A percentile compares a stretch with the other conserved stretches of the same genome.
Evolutionary conservation across 2,888 invertebrate genomes (phyloP).

Genomic region (Drosophila ezoana): DNA sequence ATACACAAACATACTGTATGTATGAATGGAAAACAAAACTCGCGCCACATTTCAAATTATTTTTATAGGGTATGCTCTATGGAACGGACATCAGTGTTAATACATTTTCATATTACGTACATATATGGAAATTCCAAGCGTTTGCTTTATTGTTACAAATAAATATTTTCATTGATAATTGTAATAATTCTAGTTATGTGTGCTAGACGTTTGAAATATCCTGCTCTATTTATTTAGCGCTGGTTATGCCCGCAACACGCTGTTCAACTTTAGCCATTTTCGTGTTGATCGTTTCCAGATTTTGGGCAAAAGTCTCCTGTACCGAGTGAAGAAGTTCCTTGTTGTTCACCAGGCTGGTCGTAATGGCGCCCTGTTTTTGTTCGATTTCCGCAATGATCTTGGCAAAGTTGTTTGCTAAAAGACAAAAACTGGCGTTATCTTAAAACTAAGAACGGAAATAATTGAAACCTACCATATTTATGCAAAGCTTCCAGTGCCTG

Average conservation of each 20-base stretch:
- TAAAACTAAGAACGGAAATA: neutral
- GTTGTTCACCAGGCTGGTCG: constrained; percentile 90
- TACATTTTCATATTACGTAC: too few relatives aligned
- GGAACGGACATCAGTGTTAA: too few relatives aligned
- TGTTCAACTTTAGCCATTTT: constrained; percentile 91
- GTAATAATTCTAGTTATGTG: constrained; percentile 24
- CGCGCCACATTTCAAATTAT: neutral
- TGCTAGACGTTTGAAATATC: constrained; percentile 17
- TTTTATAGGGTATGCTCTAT: neutral
- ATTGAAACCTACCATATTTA: constrained; percentile 90
- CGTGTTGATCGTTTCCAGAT: constrained; percentile 91
- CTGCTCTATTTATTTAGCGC: constrained; percentile 55
- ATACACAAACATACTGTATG: neutral
- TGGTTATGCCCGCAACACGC: constrained; percentile 87
- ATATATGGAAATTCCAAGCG: constrained; percentile 21
- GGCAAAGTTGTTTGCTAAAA: constrained; percentile 93
- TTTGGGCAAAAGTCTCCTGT: constrained; percentile 92
- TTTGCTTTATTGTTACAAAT: constrained; percentile 40
- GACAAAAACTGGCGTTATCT: neutral
- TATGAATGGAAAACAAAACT: too few relatives aligned
- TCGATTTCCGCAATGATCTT: constrained; percentile 93
- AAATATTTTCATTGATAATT: constrained; percentile 36
- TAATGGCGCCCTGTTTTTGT: constrained; percentile 90
- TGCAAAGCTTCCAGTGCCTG: constrained; percentile 94
- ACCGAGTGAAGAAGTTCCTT: constrained; percentile 91